A percentile compares a stretch with the other conserved stretches of the same genome.
Evolutionary conservation across 2,797 vertebrate genomes (phyloP).

Genomic region (Aplochiton taeniatus): DNA sequence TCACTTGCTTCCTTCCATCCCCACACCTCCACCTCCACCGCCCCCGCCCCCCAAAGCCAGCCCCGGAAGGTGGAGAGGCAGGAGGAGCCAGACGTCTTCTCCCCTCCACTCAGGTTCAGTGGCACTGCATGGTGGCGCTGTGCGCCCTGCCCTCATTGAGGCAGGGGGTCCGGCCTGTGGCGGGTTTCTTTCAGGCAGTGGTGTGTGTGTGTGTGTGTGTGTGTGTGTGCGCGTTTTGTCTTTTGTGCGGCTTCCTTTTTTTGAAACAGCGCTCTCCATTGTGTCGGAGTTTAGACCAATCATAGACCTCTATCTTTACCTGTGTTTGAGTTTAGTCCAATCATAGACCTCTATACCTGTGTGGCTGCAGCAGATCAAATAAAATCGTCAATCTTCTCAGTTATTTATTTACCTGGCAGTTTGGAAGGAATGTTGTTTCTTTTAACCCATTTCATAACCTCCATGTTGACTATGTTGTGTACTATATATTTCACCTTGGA

Average conservation of each 20-base stretch:
- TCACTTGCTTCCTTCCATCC: background rate
- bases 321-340: background rate
- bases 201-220: slow-evolving; percentile 24
- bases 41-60: slow-evolving; percentile 56
- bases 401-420: too few species aligned
- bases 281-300: background rate
- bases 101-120: slow-evolving; percentile 73
- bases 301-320: too few species aligned
- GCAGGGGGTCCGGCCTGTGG: background rate
- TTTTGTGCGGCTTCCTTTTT: too few species aligned
- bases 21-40: background rate
- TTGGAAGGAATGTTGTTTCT: too few species aligned
- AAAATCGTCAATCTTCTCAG: too few species aligned
- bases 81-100: slow-evolving; percentile 77
- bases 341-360: too few species aligned
- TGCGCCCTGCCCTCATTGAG: slow-evolving; percentile 2
- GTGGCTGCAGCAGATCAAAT: too few species aligned
- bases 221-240: slow-evolving; percentile 2
- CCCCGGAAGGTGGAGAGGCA: slow-evolving; percentile 69
- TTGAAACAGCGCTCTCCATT: background rate
- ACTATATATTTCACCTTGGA: too few species aligned
- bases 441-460: too few species aligned
- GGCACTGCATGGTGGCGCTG: slow-evolving; percentile 58
- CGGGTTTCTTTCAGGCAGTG: background rate
- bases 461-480: too few species aligned